A percentile compares a stretch with the other conserved stretches of the same genome.
Evolutionary conservation across 1,140 invertebrate genomes (phyloP).

Genomic region (Micrasema longulum): DNA sequence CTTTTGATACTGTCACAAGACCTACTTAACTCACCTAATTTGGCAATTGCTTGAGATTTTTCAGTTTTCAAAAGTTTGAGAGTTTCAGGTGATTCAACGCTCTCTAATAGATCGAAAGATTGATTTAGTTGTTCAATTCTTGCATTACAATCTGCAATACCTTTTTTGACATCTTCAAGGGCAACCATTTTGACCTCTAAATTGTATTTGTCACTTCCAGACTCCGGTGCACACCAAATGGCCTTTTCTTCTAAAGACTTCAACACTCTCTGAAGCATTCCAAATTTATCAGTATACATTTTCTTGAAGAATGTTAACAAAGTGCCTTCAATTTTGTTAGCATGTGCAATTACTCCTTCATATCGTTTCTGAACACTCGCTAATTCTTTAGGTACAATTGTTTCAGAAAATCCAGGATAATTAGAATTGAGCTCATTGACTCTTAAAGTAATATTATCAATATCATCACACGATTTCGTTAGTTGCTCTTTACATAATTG

Average conservation of each 20-base stretch:
- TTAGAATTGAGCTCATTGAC: constrained; percentile 79
- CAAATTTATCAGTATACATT: constrained; percentile 87
- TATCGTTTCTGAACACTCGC: constrained; percentile 82
- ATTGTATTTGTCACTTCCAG: constrained; percentile 89
- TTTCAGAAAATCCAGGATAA: constrained; percentile 84
- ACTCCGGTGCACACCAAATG: constrained; percentile 90
- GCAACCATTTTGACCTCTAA: constrained; percentile 91
- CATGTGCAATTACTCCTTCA: constrained; percentile 78
- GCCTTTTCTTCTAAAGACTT: constrained; percentile 88
- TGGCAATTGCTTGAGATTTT: constrained; percentile 73
- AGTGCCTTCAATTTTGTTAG: constrained; percentile 84
- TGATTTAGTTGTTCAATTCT: constrained; percentile 76
- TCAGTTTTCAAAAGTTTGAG: constrained; percentile 73
- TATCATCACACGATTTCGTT: constrained; percentile 72
- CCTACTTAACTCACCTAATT: constrained; percentile 76
- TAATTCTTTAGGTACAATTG: constrained; percentile 82
- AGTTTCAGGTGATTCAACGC: constrained; percentile 76
- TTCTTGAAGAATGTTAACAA: constrained; percentile 87
- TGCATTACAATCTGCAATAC: constrained; percentile 76
- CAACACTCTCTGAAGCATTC: constrained; percentile 83
- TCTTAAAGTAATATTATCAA: constrained; percentile 76
- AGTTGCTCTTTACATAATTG: constrained; percentile 79
- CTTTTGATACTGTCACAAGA: constrained; percentile 77
- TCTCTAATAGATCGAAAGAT: constrained; percentile 74
- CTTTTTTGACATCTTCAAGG: constrained; percentile 80